Evolutionary conservation across 2,113 vertebrate species (phyloP).

Genomic region (Ia io): DNA sequence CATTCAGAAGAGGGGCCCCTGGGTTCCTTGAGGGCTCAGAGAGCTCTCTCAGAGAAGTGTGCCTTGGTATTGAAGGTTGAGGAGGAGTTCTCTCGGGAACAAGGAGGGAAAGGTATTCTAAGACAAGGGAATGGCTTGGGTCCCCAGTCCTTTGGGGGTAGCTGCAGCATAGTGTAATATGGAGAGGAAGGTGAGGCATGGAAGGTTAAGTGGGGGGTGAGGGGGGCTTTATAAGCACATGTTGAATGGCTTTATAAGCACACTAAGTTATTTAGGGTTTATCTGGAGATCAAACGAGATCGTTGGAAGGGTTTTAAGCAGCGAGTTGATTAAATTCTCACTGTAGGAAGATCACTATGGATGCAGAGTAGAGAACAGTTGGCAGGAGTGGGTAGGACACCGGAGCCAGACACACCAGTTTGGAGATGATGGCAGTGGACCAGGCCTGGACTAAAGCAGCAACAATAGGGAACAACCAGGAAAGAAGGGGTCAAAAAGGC

Average conservation of each 20-base stretch:
- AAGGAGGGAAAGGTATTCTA: background rate
- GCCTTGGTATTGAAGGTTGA: background rate
- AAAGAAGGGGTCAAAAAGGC: background rate
- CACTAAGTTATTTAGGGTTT: background rate
- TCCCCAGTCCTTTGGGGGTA: background rate
- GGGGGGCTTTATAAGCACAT: background rate
- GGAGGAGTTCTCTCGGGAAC: background rate
- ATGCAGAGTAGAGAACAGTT: background rate
- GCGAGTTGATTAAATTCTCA: background rate
- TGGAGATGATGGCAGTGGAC: background rate
- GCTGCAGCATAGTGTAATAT: rapidly evolving
- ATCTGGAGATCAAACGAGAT: background rate
- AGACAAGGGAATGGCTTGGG: background rate
- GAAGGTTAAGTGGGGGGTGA: background rate
- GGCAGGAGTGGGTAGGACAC: background rate
- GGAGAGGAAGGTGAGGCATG: background rate
- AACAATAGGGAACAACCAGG: background rate
- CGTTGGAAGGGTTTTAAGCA: background rate
- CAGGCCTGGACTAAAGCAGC: background rate
- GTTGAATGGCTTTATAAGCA: background rate
- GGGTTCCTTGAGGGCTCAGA: background rate
- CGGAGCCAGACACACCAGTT: background rate
- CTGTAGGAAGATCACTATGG: background rate
- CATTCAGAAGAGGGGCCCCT: background rate
- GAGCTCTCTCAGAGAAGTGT: background rate